Conservation (phyloP, 1,140 invertebrate genomes). For the Trigoniulus corallinus region DNA sequence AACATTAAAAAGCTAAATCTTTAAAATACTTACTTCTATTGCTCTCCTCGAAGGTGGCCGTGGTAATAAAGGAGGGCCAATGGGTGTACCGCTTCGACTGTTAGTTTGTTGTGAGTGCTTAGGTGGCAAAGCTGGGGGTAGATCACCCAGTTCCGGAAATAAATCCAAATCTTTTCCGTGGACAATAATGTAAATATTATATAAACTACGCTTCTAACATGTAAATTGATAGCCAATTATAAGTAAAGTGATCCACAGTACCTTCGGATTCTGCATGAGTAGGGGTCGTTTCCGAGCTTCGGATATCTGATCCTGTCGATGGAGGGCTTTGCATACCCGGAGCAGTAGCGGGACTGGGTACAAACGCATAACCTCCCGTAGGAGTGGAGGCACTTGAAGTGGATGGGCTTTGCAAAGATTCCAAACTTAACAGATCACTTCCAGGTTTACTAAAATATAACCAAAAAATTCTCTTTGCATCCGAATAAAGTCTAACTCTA, state of each 20-base stretch:
- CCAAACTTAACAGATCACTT: slow-evolving; percentile 58
- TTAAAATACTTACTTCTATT: slow-evolving; percentile 14
- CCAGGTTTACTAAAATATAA: slow-evolving; percentile 31
- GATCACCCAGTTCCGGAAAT: slow-evolving; percentile 65
- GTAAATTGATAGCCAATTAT: too few species aligned
- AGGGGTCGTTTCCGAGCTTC: slow-evolving; percentile 2
- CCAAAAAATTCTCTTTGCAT: not conserved
- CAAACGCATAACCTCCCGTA: slow-evolving; percentile 43
- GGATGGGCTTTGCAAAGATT: slow-evolving; percentile 54
- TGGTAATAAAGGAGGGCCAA: slow-evolving; percentile 58
- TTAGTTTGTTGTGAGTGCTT: slow-evolving; percentile 19
- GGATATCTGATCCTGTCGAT: slow-evolving; percentile 5
- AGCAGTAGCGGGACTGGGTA: slow-evolving; percentile 35
- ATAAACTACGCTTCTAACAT: too few species aligned
- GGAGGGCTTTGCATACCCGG: slow-evolving; percentile 10
- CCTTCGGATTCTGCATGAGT: slow-evolving; percentile 7
- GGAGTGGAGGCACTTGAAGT: slow-evolving; percentile 72
- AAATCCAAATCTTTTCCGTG: slow-evolving; percentile 51
- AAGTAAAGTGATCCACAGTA: too few species aligned
- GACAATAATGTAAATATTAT: too few species aligned
- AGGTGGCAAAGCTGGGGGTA: slow-evolving; percentile 42
- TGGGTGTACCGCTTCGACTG: slow-evolving; percentile 30
- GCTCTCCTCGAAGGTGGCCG: slow-evolving; percentile 54
- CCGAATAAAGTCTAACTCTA: not conserved
- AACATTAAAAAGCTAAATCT: not conserved